Percentiles rank a stretch among this genome's conserved stretches.
These are phyloP conservation scores for Phalera bucephala DNA, from an alignment of 2,888 invertebrate species.

Conservation along the genomic window DNA sequence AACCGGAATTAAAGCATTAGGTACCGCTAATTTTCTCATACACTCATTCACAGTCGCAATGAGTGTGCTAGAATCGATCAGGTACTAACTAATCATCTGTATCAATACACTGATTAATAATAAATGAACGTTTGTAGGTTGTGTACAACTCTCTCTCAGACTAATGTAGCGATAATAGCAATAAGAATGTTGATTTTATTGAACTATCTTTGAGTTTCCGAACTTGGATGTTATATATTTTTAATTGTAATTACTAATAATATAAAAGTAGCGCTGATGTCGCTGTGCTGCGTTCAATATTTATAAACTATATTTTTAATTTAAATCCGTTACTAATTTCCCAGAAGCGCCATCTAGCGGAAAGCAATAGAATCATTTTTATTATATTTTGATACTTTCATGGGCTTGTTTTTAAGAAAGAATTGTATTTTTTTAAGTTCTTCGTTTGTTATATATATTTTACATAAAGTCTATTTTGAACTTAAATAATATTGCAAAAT, in stretches of 20 bases:
- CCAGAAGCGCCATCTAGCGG: not conserved
- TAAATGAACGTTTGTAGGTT: slow-evolving; percentile 40
- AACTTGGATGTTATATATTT: too few species aligned
- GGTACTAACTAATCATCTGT: slow-evolving; percentile 43
- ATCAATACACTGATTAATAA: slow-evolving; percentile 41
- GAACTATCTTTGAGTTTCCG: slow-evolving; percentile 41
- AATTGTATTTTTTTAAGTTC: too few species aligned
- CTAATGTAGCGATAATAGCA: slow-evolving; percentile 39
- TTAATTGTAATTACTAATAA: slow-evolving; percentile 32
- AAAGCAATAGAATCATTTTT: not conserved
- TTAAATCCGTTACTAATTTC: not conserved
- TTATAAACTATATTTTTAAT: not conserved
- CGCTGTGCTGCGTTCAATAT: slow-evolving; percentile 16
- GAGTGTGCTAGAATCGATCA: slow-evolving; percentile 38
- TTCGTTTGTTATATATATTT: too few species aligned
- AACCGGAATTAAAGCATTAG: slow-evolving; percentile 25
- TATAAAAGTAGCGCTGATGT: slow-evolving; percentile 26
- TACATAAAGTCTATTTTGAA: too few species aligned
- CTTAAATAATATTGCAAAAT: too few species aligned
- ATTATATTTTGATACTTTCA: too few species aligned
- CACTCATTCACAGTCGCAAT: slow-evolving; percentile 25
- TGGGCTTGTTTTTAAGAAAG: too few species aligned
- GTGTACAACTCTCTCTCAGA: slow-evolving; percentile 32
- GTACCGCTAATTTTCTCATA: slow-evolving; percentile 31
- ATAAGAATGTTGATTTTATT: slow-evolving; percentile 55